These are phyloP conservation scores for Drosophila testacea DNA, from an alignment of 2,888 invertebrate species.

Conservation along the genomic window DNA sequence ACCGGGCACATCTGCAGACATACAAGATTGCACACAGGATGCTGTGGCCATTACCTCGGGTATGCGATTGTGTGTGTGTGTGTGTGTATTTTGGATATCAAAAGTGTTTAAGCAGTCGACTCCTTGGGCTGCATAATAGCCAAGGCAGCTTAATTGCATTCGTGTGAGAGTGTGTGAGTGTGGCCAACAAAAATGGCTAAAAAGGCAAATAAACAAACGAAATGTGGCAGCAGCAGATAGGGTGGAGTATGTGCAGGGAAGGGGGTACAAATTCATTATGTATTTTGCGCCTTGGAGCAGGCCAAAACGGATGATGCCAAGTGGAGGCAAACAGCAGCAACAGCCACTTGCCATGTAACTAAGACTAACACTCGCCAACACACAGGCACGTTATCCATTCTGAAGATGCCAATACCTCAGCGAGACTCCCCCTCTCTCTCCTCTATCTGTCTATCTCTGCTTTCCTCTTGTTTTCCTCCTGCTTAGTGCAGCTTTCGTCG, in stretches of 20 bases:
- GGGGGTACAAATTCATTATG: conserved; percentile 61
- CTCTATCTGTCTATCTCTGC: background rate
- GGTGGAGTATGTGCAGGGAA: background rate
- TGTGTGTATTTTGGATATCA: conserved; percentile 7
- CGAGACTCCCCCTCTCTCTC: background rate
- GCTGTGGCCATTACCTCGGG: conserved; percentile 14
- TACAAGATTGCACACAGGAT: conserved; percentile 17
- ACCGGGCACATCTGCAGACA: conserved; percentile 7
- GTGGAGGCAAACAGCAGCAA: conserved; percentile 14
- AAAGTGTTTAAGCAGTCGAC: conserved; percentile 48
- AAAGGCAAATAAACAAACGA: conserved; percentile 49
- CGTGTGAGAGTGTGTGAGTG: conserved; percentile 30
- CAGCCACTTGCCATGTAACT: conserved; percentile 51
- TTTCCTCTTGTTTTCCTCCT: background rate
- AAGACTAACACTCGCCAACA: conserved; percentile 34
- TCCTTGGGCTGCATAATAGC: conserved; percentile 36
- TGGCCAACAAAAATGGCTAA: conserved; percentile 45
- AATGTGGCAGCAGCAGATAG: conserved; percentile 17
- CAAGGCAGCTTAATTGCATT: conserved; percentile 71
- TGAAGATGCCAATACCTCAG: conserved; percentile 58
- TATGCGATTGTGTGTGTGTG: conserved; percentile 3
- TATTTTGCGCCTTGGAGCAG: conserved; percentile 53
- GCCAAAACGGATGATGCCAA: conserved; percentile 39
- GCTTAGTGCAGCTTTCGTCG: conserved; percentile 31
- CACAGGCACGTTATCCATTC: conserved; percentile 27